Percentiles rank a stretch among this genome's conserved stretches.
Evolutionary conservation across 2,888 invertebrate species (phyloP).

Genomic region (Cheilosia impressa): DNA sequence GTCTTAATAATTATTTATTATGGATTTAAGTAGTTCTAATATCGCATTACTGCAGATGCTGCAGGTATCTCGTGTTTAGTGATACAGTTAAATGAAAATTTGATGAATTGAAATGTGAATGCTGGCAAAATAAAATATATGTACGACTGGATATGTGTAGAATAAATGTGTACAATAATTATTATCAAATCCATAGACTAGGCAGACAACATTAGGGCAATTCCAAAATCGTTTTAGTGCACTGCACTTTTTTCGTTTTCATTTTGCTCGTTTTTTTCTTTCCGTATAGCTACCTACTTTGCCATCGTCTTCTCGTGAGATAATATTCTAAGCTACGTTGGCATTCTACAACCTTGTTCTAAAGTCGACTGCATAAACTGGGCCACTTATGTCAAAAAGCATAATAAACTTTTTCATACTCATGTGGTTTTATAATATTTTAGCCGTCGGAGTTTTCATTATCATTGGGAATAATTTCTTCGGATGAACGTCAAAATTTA

Average conservation of each 20-base stretch:
- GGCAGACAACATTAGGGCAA: not conserved
- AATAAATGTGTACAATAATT: not conserved
- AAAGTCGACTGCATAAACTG: conserved; percentile 72
- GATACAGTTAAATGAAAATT: not conserved
- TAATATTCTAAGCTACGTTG: conserved; percentile 73
- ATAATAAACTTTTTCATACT: conserved; percentile 58
- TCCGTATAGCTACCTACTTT: conserved; percentile 49
- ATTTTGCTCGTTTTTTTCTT: conserved; percentile 50
- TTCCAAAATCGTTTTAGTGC: conserved; percentile 46
- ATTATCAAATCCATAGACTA: not conserved
- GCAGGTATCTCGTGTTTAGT: not conserved
- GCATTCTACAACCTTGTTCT: conserved; percentile 69
- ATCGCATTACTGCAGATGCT: conserved; percentile 15
- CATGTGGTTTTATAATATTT: conserved; percentile 41
- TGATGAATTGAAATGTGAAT: not conserved
- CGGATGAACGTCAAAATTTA: conserved; percentile 18
- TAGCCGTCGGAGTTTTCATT: conserved; percentile 16
- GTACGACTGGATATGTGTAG: not conserved
- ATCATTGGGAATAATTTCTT: conserved; percentile 33
- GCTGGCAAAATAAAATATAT: not conserved
- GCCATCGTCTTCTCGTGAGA: conserved; percentile 58
- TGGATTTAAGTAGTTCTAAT: conserved; percentile 19
- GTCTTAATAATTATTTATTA: conserved; percentile 22
- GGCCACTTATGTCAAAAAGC: conserved; percentile 73
- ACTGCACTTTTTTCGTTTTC: conserved; percentile 56